Evolutionary conservation across 92 coral and sea anemone genomes (phyloP), one percentile per base, ranked within the genome.

Genomic region (Muricea muricata): DNA sequence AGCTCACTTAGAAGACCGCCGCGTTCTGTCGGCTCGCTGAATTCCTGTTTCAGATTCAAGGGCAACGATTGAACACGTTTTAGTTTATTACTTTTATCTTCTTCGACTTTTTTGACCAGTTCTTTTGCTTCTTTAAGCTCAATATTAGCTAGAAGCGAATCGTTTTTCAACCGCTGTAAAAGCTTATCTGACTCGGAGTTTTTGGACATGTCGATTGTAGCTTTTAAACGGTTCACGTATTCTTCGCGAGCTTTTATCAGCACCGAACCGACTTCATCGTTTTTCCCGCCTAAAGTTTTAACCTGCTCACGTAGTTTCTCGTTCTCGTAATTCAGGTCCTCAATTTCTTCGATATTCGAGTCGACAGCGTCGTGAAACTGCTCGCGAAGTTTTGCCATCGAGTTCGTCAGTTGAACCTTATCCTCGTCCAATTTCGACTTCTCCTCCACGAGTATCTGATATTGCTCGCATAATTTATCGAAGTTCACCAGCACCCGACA

Each of bases 331-430:
- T 92, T 94, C 78, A 97, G 50, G 10, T 93, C 97, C 37, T 97
- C 99, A 63, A 97, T 93, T 88, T 97, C 99, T 34, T 97, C 99
- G 15, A 97, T 88, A 46, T 93, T 97, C 9, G 99, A 92, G 65
- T 97, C 99, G 12, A 97, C 84, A 32, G 98, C 94, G 34, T 97
- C 99, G 73, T 92, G 94, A 40, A 97, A 79, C 41, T 97, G 98
- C 20, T 85, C 81, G 65, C 94, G 91, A 77, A 97, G 89, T 73
- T 94, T 94, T 66, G 93, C 87, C 78, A 90, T 91, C 21, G 97
- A 89, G 71, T 94, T 94, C 73, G 91, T 93, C 23, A 92, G 94
- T 70, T 85, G 84, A 79, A 95, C 63, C 71, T 94, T 97, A 71
- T 97, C 99, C 83, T 97, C 99, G 41, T 81, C 81, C 30, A 97